Percentiles rank a stretch among this genome's conserved stretches.
Evolutionary conservation across 2,113 vertebrate species (phyloP).

Genomic region (Acrocephalus arundinaceus): DNA sequence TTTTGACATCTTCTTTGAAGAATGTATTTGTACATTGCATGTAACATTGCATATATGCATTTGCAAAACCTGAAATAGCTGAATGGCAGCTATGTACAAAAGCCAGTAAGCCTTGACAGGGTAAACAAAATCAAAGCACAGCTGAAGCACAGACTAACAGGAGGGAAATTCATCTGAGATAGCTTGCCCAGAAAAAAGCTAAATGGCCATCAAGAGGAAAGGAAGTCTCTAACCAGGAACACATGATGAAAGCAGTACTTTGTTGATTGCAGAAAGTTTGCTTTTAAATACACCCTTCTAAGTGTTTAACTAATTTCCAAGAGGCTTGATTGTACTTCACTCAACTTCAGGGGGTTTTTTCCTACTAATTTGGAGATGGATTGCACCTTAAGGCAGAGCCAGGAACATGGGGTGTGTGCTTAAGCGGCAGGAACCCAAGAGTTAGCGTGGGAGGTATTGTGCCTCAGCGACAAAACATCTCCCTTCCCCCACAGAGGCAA

Average conservation of each 20-base stretch:
- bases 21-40: slow-evolving; percentile 60
- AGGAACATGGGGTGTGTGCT: slow-evolving; percentile 9
- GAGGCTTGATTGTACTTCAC: slow-evolving; percentile 23
- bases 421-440: slow-evolving; percentile 25
- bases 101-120: slow-evolving; percentile 1
- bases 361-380: slow-evolving; percentile 40
- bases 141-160: slow-evolving; percentile 13
- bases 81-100: slow-evolving; percentile 51
- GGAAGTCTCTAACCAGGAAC: slow-evolving; percentile 39
- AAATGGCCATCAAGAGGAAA: slow-evolving; percentile 47
- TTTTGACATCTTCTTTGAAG: slow-evolving; percentile 71
- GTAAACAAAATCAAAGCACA: slow-evolving; percentile 58
- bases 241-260: slow-evolving; percentile 38
- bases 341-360: neutral
- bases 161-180: slow-evolving; percentile 19
- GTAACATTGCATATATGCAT: slow-evolving; percentile 49
- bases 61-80: slow-evolving; percentile 46
- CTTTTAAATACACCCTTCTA: slow-evolving; percentile 47
- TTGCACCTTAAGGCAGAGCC: slow-evolving; percentile 41
- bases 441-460: neutral
- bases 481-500: slow-evolving; percentile 15
- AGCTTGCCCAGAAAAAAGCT: slow-evolving; percentile 18
- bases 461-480: slow-evolving; percentile 9
- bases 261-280: slow-evolving; percentile 56
- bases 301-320: slow-evolving; percentile 58